Base-by-base conservation (phyloP, 2,797 vertebrate genomes). In the Naso thynnoides region DNA sequence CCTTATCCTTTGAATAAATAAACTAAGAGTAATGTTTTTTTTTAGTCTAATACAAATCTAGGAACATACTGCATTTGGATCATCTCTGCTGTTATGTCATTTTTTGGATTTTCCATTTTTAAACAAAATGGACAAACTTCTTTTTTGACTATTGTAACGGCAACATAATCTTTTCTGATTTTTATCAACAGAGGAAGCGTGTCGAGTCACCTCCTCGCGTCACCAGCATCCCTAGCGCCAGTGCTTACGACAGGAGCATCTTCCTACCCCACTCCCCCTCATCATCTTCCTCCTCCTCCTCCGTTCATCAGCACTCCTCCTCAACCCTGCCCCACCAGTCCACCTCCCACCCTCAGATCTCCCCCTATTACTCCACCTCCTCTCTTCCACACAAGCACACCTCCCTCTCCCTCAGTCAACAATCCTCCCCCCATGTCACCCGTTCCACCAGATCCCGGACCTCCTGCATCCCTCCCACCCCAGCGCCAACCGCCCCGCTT, bases 141-240 rank as follows among this genome's bases (percentile, higher is more conserved):
- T 3, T 16, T 19, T 26, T 16, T 15, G 0, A 23, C 1, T 47
- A 18, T 18, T 49, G 15, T 14, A 48, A 53, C 8, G n/a, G n/a
- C 6, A 13, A 59, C 7, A 11, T n/a, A 4, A 54, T 16, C 24
- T 6, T 0, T 49, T 4, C 27, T 60, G 10, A 5, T 62, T 41
- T 55, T 26, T 41, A 8, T 48, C n/a, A 18, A 47, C 94, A 98
- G 96, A 93, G 95, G 85, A 98, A 97, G 92, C 94, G 86, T 42
- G 74, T 79, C 2, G 94, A 98, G 38, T 90, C 90, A 7, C 96
- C 96, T 68, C 95, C 95, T 74, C 93, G 95, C 6, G 95, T 95
- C 86, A 95, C 95, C 93, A 97, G 95, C 31, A 95, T 95, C 83
- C 94, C 96, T 1, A 95, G 95, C 86, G 89, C 95, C 39, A 93